A percentile compares a stretch with the other conserved stretches of the same genome.
Evolutionary conservation across 2,797 vertebrate species (phyloP).

Genomic region (Eulemur mongoz): DNA sequence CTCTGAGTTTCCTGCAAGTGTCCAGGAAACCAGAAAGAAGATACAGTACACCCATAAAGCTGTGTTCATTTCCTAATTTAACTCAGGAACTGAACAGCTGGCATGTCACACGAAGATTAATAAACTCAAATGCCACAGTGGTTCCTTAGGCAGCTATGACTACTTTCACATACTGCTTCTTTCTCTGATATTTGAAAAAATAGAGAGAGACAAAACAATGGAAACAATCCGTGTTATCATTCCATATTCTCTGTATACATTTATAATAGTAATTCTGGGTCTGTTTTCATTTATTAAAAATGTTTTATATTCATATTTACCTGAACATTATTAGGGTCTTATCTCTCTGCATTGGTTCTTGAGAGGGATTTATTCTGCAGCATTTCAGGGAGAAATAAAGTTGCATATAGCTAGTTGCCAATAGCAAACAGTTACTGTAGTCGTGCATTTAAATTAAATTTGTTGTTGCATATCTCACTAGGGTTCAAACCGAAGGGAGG

Average conservation of each 20-base stretch:
- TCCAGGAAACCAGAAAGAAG: conserved; percentile 39
- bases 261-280: neutral
- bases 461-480: neutral
- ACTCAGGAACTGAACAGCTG: conserved; percentile 9
- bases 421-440: neutral
- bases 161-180: conserved; percentile 36
- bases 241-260: neutral
- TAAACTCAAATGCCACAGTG: neutral
- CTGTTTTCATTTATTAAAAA: conserved; percentile 20
- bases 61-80: conserved; percentile 36
- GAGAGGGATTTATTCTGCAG: neutral
- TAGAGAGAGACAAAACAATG: neutral
- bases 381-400: neutral
- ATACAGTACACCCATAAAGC: neutral
- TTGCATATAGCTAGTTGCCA: neutral
- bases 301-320: neutral
- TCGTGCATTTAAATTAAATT: neutral
- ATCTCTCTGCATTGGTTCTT: neutral
- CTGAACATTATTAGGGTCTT: neutral
- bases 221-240: neutral
- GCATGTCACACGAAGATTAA: conserved; percentile 17
- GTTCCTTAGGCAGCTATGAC: conserved; percentile 30
- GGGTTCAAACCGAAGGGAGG: conserved; percentile 23
- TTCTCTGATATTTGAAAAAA: conserved; percentile 12
- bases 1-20: conserved; percentile 18